A percentile compares a stretch with the other conserved stretches of the same genome.
Evolutionary conservation across 2,113 vertebrate species (phyloP).

Genomic region (Mobula birostris): DNA sequence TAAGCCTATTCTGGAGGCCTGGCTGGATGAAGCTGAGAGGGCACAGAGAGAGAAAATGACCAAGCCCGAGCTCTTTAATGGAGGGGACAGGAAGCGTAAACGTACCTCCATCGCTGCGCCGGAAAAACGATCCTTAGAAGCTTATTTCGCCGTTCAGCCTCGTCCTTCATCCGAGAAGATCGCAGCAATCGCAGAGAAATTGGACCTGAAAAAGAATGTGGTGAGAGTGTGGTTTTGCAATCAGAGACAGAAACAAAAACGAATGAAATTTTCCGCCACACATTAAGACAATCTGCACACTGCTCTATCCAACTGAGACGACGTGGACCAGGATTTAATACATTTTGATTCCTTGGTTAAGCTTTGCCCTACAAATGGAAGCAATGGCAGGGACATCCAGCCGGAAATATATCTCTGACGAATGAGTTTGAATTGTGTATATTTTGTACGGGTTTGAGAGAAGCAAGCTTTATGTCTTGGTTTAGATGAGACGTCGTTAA

Average conservation of each 20-base stretch:
- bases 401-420: neutral
- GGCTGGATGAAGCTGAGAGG: conserved; percentile 85
- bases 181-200: conserved; percentile 83
- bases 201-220: conserved; percentile 92
- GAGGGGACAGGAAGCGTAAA: conserved; percentile 82
- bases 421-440: conserved; percentile 17
- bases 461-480: conserved; percentile 26
- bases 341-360: conserved; percentile 6
- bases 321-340: conserved; percentile 38
- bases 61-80: conserved; percentile 81
- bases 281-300: conserved; percentile 56
- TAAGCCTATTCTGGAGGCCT: conserved; percentile 85
- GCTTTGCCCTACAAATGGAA: conserved; percentile 22
- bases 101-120: conserved; percentile 83
- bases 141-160: conserved; percentile 83
- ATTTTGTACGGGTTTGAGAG: conserved; percentile 37
- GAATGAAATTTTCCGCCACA: conserved; percentile 91
- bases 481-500: conserved; percentile 1
- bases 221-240: conserved; percentile 91
- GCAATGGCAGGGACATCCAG: neutral
- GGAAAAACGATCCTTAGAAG: conserved; percentile 82
- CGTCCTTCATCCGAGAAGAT: conserved; percentile 86
- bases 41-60: conserved; percentile 84
- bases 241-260: conserved; percentile 88
- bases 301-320: conserved; percentile 6